Percentiles rank a stretch among this genome's conserved stretches.
These are phyloP conservation scores for Apodemia hepburni DNA, from an alignment of 2,888 invertebrate species.

Conservation along the genomic window DNA sequence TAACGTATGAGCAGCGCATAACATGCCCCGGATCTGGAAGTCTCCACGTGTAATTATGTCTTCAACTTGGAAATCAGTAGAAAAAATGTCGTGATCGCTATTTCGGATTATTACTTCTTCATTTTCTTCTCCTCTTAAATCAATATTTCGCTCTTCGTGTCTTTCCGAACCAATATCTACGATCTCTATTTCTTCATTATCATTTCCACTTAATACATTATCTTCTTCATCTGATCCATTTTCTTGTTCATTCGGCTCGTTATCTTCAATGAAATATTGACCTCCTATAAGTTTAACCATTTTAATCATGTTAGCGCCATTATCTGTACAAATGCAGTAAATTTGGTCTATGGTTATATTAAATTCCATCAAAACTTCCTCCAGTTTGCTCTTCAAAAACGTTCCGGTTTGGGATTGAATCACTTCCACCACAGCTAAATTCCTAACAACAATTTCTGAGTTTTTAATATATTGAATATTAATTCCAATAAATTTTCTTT, in stretches of 20 bases:
- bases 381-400: not conserved
- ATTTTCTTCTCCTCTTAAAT: not conserved
- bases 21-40: not conserved
- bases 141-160: not conserved
- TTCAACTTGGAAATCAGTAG: slow-evolving; percentile 8
- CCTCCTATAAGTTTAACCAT: slow-evolving; percentile 4
- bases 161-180: not conserved
- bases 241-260: slow-evolving; percentile 1
- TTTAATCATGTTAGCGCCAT: not conserved
- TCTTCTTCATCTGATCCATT: slow-evolving; percentile 2
- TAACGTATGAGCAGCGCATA: not conserved
- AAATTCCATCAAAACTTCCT: slow-evolving; percentile 1
- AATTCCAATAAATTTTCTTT: slow-evolving; percentile 4
- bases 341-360: not conserved
- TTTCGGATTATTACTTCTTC: slow-evolving; percentile 4
- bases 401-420: not conserved
- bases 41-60: slow-evolving; percentile 6
- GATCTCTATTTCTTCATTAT: slow-evolving; percentile 1
- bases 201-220: slow-evolving; percentile 1
- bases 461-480: slow-evolving; percentile 6
- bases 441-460: not conserved
- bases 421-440: slow-evolving; percentile 2
- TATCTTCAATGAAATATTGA: not conserved
- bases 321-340: slow-evolving; percentile 3
- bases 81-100: slow-evolving; percentile 8